A percentile compares a stretch with the other conserved stretches of the same genome.
Evolutionary conservation across 2,888 invertebrate genomes (phyloP).

Genomic region (Euphydryas editha): DNA sequence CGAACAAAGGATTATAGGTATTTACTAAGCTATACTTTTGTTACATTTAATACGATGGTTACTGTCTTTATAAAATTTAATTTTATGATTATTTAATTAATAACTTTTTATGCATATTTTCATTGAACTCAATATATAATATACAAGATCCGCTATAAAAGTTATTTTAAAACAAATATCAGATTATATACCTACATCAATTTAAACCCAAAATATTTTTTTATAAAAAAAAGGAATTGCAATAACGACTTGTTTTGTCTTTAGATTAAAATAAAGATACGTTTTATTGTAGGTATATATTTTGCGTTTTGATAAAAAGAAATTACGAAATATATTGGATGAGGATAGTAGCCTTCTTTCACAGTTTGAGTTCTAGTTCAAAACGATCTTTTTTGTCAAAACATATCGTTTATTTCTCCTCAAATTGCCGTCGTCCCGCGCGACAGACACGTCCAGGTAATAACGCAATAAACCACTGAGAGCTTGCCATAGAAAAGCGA

Average conservation of each 20-base stretch:
- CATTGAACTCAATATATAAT: too few species aligned
- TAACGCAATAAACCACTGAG: constrained; percentile 84
- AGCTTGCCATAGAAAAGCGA: constrained; percentile 81
- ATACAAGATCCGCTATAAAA: too few species aligned
- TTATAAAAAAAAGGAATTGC: too few species aligned
- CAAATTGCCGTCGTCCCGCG: constrained; percentile 80
- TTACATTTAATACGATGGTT: too few species aligned
- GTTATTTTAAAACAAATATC: too few species aligned
- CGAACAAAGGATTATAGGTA: not conserved
- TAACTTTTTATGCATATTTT: too few species aligned
- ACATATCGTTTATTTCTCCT: constrained; percentile 80
- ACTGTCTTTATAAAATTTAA: constrained; percentile 53
- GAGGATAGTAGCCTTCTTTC: constrained; percentile 68
- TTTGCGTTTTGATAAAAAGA: constrained; percentile 78
- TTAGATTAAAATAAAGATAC: constrained; percentile 75
- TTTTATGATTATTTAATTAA: too few species aligned
- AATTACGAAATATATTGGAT: constrained; percentile 71
- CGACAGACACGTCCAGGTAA: constrained; percentile 82
- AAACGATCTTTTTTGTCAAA: constrained; percentile 78
- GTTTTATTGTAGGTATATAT: constrained; percentile 62
- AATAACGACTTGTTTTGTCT: too few species aligned
- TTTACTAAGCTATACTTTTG: not conserved
- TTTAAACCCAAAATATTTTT: too few species aligned
- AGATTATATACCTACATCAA: too few species aligned
- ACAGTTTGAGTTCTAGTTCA: constrained; percentile 61